Conservation (phyloP, 1,140 invertebrate genomes). For the Agraylea sexmaculata region DNA sequence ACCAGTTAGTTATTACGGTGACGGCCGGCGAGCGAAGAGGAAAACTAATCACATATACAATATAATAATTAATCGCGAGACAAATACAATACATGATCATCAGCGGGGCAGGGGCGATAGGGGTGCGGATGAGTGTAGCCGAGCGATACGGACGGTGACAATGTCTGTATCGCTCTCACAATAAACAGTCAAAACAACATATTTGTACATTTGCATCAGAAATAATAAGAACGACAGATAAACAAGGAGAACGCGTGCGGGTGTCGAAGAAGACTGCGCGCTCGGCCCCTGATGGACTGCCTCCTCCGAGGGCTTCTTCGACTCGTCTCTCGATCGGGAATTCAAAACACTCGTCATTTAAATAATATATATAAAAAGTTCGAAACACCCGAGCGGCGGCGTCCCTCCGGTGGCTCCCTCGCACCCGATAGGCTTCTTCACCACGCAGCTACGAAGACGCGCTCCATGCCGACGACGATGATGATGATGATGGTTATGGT, state of each 20-base stretch:
- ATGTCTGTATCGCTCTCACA: too few relatives aligned
- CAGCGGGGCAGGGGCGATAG: too few relatives aligned
- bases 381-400: constrained; percentile 11
- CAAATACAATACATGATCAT: too few relatives aligned
- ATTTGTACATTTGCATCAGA: constrained; percentile 19
- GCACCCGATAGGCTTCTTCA: neutral
- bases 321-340: too few relatives aligned
- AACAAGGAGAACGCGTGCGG: neutral
- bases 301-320: too few relatives aligned
- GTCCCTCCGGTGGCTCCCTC: constrained; percentile 8
- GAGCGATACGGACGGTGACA: too few relatives aligned
- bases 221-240: constrained; percentile 15
- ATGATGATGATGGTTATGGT: too few relatives aligned
- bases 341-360: constrained; percentile 18
- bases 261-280: too few relatives aligned
- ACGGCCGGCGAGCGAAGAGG: neutral
- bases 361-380: constrained; percentile 18
- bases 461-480: too few relatives aligned
- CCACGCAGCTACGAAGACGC: neutral
- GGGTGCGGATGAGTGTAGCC: too few relatives aligned
- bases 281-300: neutral
- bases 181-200: constrained; percentile 19
- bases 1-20: constrained; percentile 7
- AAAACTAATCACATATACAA: neutral
- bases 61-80: neutral